A percentile compares a stretch with the other conserved stretches of the same genome.
phyloP scores from a whole-genome alignment of 2,888 invertebrate species.

The Oligia fasciuncula region DNA sequence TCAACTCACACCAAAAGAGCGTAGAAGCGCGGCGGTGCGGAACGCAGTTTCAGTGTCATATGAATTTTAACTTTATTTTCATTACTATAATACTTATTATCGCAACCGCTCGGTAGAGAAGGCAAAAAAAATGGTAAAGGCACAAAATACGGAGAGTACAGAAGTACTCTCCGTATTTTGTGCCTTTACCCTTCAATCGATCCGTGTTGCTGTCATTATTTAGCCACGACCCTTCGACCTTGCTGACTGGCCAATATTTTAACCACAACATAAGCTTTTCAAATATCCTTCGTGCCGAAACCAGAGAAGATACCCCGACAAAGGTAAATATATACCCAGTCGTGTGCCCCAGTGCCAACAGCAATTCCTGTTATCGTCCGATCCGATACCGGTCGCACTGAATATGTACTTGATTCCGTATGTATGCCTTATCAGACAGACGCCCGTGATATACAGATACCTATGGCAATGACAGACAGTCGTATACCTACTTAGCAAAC shows the following conservation, averaged over 20 bases:
- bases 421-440: conserved; percentile 19
- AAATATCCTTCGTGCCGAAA: not conserved
- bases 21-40: too few species aligned
- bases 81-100: too few species aligned
- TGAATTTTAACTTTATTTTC: too few species aligned
- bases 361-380: conserved; percentile 10
- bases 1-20: too few species aligned
- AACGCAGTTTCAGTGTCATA: too few species aligned
- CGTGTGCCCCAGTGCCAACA: conserved; percentile 10
- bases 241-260: not conserved
- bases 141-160: too few species aligned
- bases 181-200: not conserved
- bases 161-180: too few species aligned
- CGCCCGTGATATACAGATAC: not conserved
- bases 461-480: not conserved
- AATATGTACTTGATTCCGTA: conserved; percentile 11
- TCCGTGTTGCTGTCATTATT: not conserved
- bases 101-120: too few species aligned
- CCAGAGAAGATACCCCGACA: not conserved
- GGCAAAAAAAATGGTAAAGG: too few species aligned
- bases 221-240: not conserved
- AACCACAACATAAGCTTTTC: not conserved
- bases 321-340: not conserved
- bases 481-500: not conserved
- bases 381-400: conserved; percentile 8